These are phyloP conservation scores for Illadopsis cleaveri DNA, from an alignment of 2,113 vertebrate species.

Conservation along the genomic window DNA sequence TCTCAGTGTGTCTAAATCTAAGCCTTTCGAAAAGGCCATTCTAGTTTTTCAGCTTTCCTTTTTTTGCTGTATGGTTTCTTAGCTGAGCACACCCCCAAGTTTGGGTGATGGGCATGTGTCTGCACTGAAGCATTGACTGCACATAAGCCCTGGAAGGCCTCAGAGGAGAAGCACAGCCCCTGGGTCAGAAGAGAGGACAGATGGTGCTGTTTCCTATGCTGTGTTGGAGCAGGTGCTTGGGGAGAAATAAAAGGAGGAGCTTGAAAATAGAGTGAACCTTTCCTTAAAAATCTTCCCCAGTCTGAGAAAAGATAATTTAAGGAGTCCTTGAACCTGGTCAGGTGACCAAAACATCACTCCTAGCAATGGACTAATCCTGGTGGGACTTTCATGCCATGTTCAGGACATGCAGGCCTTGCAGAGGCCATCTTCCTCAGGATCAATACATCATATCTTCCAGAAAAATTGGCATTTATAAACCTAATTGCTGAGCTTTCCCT, in stretches of 20 bases:
- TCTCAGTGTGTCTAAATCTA: not conserved
- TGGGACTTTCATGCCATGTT: fast-evolving
- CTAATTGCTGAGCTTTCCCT: not conserved
- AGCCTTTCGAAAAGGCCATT: not conserved
- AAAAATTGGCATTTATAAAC: not conserved
- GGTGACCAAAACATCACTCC: not conserved
- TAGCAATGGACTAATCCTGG: not conserved
- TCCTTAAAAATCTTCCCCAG: not conserved
- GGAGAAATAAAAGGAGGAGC: not conserved
- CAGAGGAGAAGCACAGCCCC: not conserved
- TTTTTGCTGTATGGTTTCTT: not conserved
- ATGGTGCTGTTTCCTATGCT: constrained; percentile 4
- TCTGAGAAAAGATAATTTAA: not conserved
- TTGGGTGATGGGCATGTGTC: not conserved
- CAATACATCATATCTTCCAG: fast-evolving
- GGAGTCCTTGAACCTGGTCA: not conserved
- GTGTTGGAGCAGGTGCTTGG: not conserved
- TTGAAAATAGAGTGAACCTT: not conserved
- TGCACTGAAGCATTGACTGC: not conserved
- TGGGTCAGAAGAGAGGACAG: constrained; percentile 18
- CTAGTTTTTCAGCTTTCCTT: not conserved
- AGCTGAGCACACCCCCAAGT: not conserved
- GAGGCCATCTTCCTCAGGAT: not conserved
- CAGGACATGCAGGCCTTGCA: not conserved
- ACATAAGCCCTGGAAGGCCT: not conserved